Evolutionary conservation across 2,113 vertebrate species (phyloP), one percentile per base, ranked within the genome.

Genomic region (Sylvietta virens): DNA sequence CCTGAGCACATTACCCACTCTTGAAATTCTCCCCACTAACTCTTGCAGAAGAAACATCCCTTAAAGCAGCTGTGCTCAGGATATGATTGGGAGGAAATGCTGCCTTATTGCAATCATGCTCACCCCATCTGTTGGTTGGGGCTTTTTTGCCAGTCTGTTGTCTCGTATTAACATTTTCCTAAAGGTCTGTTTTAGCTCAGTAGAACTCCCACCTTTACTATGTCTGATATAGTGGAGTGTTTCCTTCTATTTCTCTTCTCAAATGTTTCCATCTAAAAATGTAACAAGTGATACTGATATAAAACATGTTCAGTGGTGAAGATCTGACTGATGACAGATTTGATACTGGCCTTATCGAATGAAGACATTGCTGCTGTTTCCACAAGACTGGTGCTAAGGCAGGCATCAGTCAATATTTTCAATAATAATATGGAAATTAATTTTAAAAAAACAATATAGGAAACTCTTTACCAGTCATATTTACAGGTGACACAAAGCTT

Each of bases 1-100:
- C 9, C 6, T 7, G 24, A 35, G 20, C 2, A 6, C 0, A 0
- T 11, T 72, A 88, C 11, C 17, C 15, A 56, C 22, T 86, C 62
- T 11, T 2, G 1, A 57, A 65, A 73, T 51, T 58, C n/a, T 48
- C 28, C 57, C 26, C 1, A 4, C 15, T 26, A 62, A 37, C 12
- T 62, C 70, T 37, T 81, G 66, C 11, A 26, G 61, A 79, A 80
- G 53, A 81, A 86, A 40, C 0, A 1, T 54, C 35, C 28, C 37
- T 50, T 47, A 23, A 6, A 65, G 28, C 45, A 84, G 37, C 56
- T 40, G n/a, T 45, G 58, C 40, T 57, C 45, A 48, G 21, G 35
- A 88, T 27, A 10, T 0, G 1, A 72, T 5, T 24, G 15, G 31
- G n/a, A 92, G 16, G 58, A 81, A 70, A 35, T 2, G 3, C 23